phyloP scores from a whole-genome alignment of 2,888 invertebrate species.

The Meiosimyza platycephala region DNA sequence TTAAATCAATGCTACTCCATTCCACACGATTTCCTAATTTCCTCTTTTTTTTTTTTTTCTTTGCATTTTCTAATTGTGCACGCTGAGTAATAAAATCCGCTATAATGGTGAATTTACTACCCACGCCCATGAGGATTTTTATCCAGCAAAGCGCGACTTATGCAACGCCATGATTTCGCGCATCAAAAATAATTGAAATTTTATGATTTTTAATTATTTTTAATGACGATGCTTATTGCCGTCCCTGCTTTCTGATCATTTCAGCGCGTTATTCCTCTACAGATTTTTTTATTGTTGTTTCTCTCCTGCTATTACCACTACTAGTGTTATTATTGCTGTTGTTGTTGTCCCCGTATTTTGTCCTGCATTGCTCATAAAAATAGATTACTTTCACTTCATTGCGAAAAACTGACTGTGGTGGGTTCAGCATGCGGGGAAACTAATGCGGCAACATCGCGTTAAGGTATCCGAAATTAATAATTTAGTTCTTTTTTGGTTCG shows the following conservation, averaged over 20 bases:
- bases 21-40: too few species aligned
- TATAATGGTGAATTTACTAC: too few species aligned
- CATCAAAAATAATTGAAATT: constrained; percentile 54
- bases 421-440: too few species aligned
- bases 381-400: background rate
- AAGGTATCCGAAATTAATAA: too few species aligned
- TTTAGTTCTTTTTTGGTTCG: too few species aligned
- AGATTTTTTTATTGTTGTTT: constrained; percentile 47
- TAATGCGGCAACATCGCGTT: too few species aligned
- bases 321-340: background rate
- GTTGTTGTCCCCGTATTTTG: background rate
- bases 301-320: background rate
- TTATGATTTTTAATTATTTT: constrained; percentile 64
- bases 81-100: too few species aligned
- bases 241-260: constrained; percentile 33
- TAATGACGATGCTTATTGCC: constrained; percentile 60
- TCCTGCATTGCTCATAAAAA: constrained; percentile 13
- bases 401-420: background rate
- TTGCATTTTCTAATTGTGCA: too few species aligned
- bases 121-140: background rate
- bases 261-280: constrained; percentile 27
- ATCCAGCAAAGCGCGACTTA: constrained; percentile 22
- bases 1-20: too few species aligned
- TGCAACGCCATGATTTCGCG: constrained; percentile 33
- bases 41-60: too few species aligned